Evolutionary conservation across 92 coral and sea anemone genomes (phyloP).

Genomic region (Isaurus tuberculatus): DNA sequence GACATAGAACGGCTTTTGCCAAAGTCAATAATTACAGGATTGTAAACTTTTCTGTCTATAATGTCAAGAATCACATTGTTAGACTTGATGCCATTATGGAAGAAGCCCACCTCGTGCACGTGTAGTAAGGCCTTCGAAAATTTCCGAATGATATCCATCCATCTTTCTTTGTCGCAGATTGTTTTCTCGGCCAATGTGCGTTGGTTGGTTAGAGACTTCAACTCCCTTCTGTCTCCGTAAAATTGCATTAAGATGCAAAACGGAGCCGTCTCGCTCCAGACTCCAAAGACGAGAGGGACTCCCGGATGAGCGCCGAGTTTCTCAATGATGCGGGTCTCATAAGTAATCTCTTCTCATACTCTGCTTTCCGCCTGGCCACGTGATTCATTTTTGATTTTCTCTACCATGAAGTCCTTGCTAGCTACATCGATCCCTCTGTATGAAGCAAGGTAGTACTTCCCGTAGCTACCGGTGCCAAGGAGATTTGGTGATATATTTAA

Average conservation of each 20-base stretch:
- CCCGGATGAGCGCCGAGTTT: conserved; percentile 51
- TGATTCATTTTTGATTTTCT: not conserved
- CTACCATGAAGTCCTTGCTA: conserved; percentile 10
- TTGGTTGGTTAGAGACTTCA: conserved; percentile 1
- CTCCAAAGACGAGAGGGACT: conserved; percentile 42
- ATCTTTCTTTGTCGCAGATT: not conserved
- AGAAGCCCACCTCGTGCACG: conserved; percentile 14
- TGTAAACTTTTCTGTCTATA: not conserved
- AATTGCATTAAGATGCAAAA: conserved; percentile 39
- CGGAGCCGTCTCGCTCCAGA: conserved; percentile 30
- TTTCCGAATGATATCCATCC: conserved; percentile 17
- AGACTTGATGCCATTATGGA: conserved; percentile 21
- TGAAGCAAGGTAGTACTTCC: conserved; percentile 26
- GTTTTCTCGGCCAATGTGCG: conserved; percentile 9
- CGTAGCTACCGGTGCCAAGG: conserved; percentile 31
- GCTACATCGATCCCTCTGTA: conserved; percentile 38
- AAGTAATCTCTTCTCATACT: conserved; percentile 10
- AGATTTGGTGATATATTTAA: not conserved
- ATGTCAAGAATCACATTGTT: conserved; percentile 36
- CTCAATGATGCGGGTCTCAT: conserved; percentile 38
- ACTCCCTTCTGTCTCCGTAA: conserved; percentile 20
- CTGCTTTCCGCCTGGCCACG: conserved; percentile 30
- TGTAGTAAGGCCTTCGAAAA: conserved; percentile 1
- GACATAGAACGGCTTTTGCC: conserved; percentile 1
- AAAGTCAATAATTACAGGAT: conserved; percentile 13